phyloP scores from a whole-genome alignment of 2,888 invertebrate species.

The Elysia crispata region DNA sequence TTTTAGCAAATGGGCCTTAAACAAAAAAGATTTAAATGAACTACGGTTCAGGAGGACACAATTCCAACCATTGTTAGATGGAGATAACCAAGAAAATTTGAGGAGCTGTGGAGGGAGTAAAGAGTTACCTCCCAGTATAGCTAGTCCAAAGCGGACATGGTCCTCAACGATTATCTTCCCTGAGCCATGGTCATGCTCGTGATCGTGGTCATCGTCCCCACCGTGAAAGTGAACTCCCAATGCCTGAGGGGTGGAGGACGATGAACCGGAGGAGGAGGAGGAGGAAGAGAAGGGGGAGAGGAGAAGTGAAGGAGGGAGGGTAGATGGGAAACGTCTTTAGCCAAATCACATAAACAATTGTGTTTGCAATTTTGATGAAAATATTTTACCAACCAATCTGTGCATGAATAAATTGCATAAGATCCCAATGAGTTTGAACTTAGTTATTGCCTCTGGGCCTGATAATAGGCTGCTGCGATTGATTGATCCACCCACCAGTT shows the following conservation, averaged over 20 bases:
- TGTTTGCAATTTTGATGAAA: no score
- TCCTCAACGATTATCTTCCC: slow-evolving; percentile 55
- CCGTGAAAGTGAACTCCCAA: slow-evolving; percentile 59
- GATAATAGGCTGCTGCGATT: not conserved
- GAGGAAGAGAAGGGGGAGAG: no score
- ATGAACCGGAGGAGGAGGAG: not conserved
- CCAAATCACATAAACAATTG: no score
- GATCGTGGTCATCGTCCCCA: slow-evolving; percentile 24
- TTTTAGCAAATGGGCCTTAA: no score
- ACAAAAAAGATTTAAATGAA: no score
- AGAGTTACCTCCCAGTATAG: slow-evolving; percentile 58
- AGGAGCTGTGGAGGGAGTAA: not conserved
- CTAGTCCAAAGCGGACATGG: slow-evolving; percentile 59
- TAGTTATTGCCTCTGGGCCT: no score
- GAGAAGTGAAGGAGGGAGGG: not conserved
- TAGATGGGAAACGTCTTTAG: no score
- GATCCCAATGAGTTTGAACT: no score
- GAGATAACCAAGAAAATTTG: not conserved
- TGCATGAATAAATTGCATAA: no score
- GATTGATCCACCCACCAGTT: no score
- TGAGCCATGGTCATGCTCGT: slow-evolving; percentile 52
- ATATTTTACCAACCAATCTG: no score
- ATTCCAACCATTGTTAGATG: not conserved
- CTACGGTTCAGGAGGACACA: no score
- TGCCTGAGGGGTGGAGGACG: slow-evolving; percentile 39